Evolutionary conservation across 2,888 invertebrate species (phyloP), one percentile per base, ranked within the genome.

Genomic region (Chloroclystis v-ata): DNA sequence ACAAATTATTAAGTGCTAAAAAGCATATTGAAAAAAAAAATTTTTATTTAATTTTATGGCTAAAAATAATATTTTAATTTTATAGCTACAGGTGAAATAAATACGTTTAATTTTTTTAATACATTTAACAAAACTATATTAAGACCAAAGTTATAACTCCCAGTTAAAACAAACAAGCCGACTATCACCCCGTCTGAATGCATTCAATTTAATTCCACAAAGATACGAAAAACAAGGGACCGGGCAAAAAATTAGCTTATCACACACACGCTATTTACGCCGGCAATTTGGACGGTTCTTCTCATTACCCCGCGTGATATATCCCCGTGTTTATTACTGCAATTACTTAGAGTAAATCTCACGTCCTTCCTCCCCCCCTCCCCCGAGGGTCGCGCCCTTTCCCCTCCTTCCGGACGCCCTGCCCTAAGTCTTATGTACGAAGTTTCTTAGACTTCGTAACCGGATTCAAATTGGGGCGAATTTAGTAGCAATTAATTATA

Each of bases 321-420:
- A 87, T 87, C 84, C 86, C 82, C 85, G 84, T 85, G 86, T 88
- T 88, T 88, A 89, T 88, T 88, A 89, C 87, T 82, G 88, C 88
- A 89, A 89, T 89, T 89, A 89, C 88, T 89, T 89, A 89, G 86
- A 88, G 87, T 88, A 88, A 88, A 88, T 88, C 88, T 88, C 84
- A 82, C 86, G 84, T 88, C 86, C 88, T 87, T 87, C 86, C 87
- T 67, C 67, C 69, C 72, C 69, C 57, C 60, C 55, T 54, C 56
- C 54, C 60, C 67, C 72, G 77, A 82, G 85, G 84, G 84, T 84
- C 82, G 84, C 76, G 82, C 85, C 84, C 84, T 71, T 78, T 80
- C 75, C 82, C 84, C 86, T 82, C 82, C 83, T 82, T 86, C 86
- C 86, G 83, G 82, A 75, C 82, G 77, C 76, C 80, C 86, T 77